A percentile compares a stretch with the other conserved stretches of the same genome.
phyloP scores from a whole-genome alignment of 1,140 invertebrate genomes.

The Papilio xuthus region DNA sequence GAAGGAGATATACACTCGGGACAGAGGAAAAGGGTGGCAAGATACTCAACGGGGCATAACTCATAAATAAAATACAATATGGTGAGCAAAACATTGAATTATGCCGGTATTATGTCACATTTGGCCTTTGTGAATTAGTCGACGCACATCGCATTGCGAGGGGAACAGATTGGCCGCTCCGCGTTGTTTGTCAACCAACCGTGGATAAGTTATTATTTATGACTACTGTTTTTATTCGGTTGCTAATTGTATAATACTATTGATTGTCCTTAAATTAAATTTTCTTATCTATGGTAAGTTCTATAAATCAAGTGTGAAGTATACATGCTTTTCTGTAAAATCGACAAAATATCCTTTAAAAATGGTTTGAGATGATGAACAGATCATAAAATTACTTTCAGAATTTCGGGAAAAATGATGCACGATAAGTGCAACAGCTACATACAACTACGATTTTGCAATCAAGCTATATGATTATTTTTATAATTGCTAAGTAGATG shows the following conservation, averaged over 20 bases:
- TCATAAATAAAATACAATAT: conserved; percentile 83
- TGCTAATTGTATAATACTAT: conserved; percentile 15
- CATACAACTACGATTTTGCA: neutral
- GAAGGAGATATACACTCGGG: conserved; percentile 46
- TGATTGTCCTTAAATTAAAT: neutral
- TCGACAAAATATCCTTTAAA: neutral
- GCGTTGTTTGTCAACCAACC: conserved; percentile 63
- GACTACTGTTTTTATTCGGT: neutral
- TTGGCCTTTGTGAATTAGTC: conserved; percentile 80
- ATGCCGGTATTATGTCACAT: conserved; percentile 82
- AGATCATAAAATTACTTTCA: neutral
- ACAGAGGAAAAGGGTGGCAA: conserved; percentile 56
- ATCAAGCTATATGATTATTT: conserved; percentile 12
- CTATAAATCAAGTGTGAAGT: neutral
- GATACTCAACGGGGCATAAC: conserved; percentile 72
- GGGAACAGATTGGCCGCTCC: conserved; percentile 67
- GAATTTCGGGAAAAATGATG: neutral
- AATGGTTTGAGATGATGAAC: neutral
- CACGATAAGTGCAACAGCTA: neutral
- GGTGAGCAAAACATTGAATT: conserved; percentile 83
- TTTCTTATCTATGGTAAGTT: conserved; percentile 27
- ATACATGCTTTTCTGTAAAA: neutral
- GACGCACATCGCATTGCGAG: conserved; percentile 64
- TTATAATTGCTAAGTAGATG: conserved; percentile 43
- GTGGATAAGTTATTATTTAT: conserved; percentile 36